Base-by-base conservation (phyloP, 2,113 vertebrate genomes). In the Crotalus viridis region DNA sequence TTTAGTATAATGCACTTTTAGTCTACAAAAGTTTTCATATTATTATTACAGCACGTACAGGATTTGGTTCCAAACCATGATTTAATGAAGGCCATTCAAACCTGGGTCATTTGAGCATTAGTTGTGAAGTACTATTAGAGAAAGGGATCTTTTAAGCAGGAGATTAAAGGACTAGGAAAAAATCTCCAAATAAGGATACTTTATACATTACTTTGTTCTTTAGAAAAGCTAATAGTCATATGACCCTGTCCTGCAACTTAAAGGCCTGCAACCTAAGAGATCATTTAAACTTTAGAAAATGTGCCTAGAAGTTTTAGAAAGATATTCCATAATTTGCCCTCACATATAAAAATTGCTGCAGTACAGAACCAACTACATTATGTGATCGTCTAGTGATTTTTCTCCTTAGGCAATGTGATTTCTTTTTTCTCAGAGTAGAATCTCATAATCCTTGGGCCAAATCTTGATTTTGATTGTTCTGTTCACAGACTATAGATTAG, bases 1-100 rank as follows among this genome's bases (percentile, higher is more conserved):
- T 61, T 3, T 12, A 39, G 89, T 90, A 90, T 61, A 91, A 54
- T 33, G 3, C 54, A 26, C 74, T 89, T 91, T 94, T 91, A 94
- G 95, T 88, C 33, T 74, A 43, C 12, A 89, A 64, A 85, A 93
- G 92, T 81, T n/a, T 43, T 12, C 74, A 91, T 91, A 51, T 57
- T 55, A 88, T 87, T 59, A 92, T 43, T 74, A 92, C 59, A 54
- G 90, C 94, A 93, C 17, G 85, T 39, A 85, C 51, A 43, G 88
- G 24, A 94, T 96, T 93, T 3, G 59, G 28, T 59, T 91, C 57
- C 26, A 85, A 95, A 94, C 90, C 94, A 86, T 33, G 93, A 95
- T 94, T 96, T 92, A 93, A 94, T 95, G 94, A 91, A 89, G 92
- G 92, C 17, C 88, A 91, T 94, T 96, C 91, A 39, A 89, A 69